Conservation (phyloP, 2,888 invertebrate species). For the Sinelater perroti region DNA sequence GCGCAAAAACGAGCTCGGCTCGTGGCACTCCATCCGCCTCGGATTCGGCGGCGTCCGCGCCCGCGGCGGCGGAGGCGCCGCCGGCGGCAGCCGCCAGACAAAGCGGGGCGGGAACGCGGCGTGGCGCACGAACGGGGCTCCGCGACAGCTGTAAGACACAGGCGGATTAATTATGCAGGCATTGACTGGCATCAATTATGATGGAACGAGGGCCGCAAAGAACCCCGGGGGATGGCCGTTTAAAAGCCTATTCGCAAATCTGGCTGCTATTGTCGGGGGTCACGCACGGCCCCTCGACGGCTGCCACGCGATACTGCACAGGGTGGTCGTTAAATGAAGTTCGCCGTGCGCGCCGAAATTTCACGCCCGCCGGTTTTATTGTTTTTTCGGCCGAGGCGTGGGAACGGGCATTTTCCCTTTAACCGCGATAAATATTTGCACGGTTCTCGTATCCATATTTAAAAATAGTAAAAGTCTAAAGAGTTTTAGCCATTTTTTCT, state of each 20-base stretch:
- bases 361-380: too few relatives aligned
- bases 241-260: constrained; percentile 48
- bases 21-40: constrained; percentile 2
- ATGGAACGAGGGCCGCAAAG: constrained; percentile 39
- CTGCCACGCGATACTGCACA: constrained; percentile 26
- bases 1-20: neutral
- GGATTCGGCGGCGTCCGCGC: constrained; percentile 2
- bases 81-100: too few relatives aligned
- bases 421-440: too few relatives aligned
- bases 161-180: constrained; percentile 42
- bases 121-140: constrained; percentile 17
- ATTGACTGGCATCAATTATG: constrained; percentile 41
- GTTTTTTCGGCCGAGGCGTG: too few relatives aligned
- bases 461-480: too few relatives aligned
- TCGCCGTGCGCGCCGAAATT: too few relatives aligned
- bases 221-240: constrained; percentile 38
- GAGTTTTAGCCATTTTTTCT: too few relatives aligned
- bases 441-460: too few relatives aligned
- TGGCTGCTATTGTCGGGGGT: constrained; percentile 51
- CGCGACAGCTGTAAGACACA: constrained; percentile 41
- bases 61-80: too few relatives aligned
- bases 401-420: too few relatives aligned
- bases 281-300: constrained; percentile 48
- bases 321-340: constrained; percentile 1
- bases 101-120: neutral